Evolutionary conservation across 1,140 invertebrate species (phyloP), one percentile per base, ranked within the genome.

Genomic region (Drosophila sechellia): DNA sequence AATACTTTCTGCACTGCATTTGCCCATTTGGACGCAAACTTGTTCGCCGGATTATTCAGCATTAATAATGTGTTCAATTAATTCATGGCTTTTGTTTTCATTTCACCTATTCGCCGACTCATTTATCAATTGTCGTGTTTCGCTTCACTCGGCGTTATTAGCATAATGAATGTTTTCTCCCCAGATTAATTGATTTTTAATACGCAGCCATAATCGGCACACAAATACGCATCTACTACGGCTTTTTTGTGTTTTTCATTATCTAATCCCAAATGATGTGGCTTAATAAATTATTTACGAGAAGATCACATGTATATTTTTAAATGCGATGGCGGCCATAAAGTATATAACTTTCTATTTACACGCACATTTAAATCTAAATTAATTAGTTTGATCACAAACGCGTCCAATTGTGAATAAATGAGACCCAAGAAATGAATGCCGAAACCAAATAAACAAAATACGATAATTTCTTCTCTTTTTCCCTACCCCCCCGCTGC

Each of bases 231-330:
- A 54, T 37, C 35, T 22, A 39, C 45, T 12, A 13, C 17, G 11
- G 35, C 13, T 34, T 39, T 39, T 12, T 13, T 39, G 37, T 39
- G 11, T 12, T 27, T 45, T 27, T 6, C 40, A 63, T 76, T 77
- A 77, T 77, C 73, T 77, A 77, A 77, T 77, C 72, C 72, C 22
- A 69, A 77, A 68, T 77, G 68, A 77, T 77, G 73, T 68, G 72
- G 72, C 56, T 77, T 58, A 68, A 77, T 77, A 77, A 77, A 77
- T 77, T 68, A 76, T 76, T 77, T 68, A 68, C 12, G 10, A 42
- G 61, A 54, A 55, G 55, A 43, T 39, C 34, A 20, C 40, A 34
- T 22, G 37, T 37, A 52, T 25, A 59, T 35, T 15, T 20, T 56
- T 58, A 27, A 53, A 50, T 31, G 31, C 1, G 6, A 31, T 6